These are phyloP conservation scores for Anarhynchus alexandrinus DNA, from an alignment of 2,113 vertebrate species.

Conservation along the genomic window DNA sequence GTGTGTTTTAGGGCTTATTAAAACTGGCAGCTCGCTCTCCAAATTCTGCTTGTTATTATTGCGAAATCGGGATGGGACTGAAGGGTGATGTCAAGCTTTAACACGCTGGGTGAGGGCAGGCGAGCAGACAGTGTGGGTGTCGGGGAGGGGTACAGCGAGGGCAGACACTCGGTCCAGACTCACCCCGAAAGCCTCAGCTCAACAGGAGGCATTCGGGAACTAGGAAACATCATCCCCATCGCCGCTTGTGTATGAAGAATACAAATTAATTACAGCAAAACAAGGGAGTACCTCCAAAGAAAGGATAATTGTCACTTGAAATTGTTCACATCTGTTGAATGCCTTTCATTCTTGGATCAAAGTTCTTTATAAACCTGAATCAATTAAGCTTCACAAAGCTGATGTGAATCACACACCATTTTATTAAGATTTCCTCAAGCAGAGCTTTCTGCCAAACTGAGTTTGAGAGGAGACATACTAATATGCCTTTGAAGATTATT, in stretches of 20 bases:
- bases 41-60: conserved; percentile 4
- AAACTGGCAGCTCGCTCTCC: conserved; percentile 13
- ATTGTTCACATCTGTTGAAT: neutral
- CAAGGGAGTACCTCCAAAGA: neutral
- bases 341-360: neutral
- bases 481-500: neutral
- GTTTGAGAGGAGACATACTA: neutral
- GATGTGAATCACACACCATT: fast-evolving
- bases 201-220: neutral
- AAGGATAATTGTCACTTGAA: neutral
- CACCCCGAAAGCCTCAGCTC: neutral
- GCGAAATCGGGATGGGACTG: conserved; percentile 39
- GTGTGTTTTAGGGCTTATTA: conserved; percentile 7
- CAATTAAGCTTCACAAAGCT: neutral
- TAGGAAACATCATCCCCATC: neutral
- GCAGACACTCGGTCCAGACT: neutral
- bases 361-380: neutral
- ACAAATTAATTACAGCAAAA: neutral
- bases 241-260: neutral
- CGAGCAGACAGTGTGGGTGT: neutral
- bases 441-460: neutral
- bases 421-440: neutral
- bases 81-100: conserved; percentile 53
- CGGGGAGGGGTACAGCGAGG: neutral
- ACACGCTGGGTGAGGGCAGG: neutral